Conservation (phyloP, 2,797 vertebrate species). For the Lycodopsis pacificus region DNA sequence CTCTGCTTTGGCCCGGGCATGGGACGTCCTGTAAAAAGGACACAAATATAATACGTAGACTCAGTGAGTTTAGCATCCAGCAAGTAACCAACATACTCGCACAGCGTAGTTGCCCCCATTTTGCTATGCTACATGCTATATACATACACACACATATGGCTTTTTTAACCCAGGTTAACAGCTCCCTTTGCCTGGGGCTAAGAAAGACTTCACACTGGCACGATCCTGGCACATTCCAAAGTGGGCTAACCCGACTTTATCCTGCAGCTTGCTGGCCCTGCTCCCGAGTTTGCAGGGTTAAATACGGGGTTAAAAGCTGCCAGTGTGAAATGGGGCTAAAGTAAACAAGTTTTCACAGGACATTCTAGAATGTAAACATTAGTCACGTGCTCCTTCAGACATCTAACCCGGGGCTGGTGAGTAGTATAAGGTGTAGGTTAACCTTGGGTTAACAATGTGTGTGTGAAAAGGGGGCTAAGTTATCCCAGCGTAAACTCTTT, state of each 20-base stretch:
- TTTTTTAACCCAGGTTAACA: no score
- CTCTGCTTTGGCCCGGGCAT: slow-evolving; percentile 94
- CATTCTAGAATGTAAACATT: background rate
- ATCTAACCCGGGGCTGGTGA: background rate
- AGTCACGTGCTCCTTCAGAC: background rate
- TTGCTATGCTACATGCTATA: no score
- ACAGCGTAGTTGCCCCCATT: no score
- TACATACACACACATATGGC: background rate
- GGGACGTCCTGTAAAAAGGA: slow-evolving; percentile 87
- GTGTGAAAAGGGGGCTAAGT: background rate
- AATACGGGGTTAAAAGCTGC: background rate
- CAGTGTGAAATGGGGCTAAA: background rate
- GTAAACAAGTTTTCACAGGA: no score
- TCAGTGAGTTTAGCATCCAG: background rate
- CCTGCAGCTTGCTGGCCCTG: background rate
- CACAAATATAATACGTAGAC: background rate
- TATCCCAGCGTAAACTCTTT: background rate
- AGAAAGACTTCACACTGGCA: background rate
- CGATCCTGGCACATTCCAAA: background rate
- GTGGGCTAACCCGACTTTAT: background rate
- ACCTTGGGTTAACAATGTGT: background rate
- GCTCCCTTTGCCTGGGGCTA: background rate
- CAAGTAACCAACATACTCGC: background rate
- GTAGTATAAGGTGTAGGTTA: background rate
- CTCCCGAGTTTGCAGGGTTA: rapidly evolving